A percentile compares a stretch with the other conserved stretches of the same genome.
Evolutionary conservation across 2,797 vertebrate genomes (phyloP).

Genomic region (Gallinago stenura): DNA sequence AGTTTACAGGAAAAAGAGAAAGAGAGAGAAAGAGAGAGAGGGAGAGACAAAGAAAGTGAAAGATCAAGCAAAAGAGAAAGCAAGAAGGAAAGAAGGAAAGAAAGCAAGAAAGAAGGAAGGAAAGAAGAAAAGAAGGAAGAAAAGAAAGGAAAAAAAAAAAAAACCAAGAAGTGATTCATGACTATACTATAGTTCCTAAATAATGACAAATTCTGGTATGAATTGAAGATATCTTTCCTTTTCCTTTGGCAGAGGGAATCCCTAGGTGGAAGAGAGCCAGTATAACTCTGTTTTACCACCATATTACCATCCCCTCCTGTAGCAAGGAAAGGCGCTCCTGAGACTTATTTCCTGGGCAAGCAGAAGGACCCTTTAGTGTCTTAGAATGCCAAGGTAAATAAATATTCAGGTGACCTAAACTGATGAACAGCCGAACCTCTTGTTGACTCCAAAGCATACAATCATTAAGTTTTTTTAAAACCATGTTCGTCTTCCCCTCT

Average conservation of each 20-base stretch:
- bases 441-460: not conserved
- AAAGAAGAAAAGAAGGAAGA: not conserved
- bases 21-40: too few species aligned
- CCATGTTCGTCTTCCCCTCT: not conserved
- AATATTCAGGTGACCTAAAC: not conserved
- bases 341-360: not conserved
- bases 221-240: not conserved
- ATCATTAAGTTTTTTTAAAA: not conserved
- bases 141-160: not conserved
- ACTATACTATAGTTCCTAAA: not conserved
- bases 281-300: not conserved
- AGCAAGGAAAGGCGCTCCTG: not conserved
- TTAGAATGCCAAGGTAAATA: not conserved
- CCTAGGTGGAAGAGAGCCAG: not conserved
- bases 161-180: not conserved
- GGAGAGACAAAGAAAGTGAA: too few species aligned
- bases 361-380: not conserved
- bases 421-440: not conserved
- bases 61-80: too few species aligned
- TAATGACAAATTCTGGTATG: not conserved
- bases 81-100: too few species aligned
- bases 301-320: not conserved
- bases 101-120: not conserved
- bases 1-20: not conserved
- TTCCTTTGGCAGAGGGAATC: not conserved